Base-by-base conservation (phyloP, 2,888 invertebrate genomes). In the Muscina levida region DNA sequence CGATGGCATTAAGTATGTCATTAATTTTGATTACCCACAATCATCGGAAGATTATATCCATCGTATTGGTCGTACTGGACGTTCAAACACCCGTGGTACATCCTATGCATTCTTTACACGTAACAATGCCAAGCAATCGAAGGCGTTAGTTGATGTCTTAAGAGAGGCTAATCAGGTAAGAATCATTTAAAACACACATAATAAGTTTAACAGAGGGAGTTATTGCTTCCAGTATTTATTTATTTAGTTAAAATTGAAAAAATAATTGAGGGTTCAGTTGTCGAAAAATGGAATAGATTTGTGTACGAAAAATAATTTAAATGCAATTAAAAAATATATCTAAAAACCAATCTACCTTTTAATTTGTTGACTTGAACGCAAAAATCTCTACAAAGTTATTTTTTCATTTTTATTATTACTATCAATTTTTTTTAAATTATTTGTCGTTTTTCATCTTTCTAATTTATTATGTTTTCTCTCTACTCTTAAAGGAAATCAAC, bases 1-100 rank as follows among this genome's bases (percentile, higher is more conserved):
- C 88, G 97, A 97, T 90, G 97, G 97, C 89, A 97, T 98, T 88
- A 97, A 97, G 92, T 97, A 95, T 92, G 98, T 98, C 84, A 96
- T 98, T 90, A 98, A 98, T 92, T 97, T 95, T 92, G 98, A 98
- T 92, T 98, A 97, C 91, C 98, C 98, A 74, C 96, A 96, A 91
- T 97, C 96, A 79, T 97, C 97, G 72, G 98, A 98, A 91, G 97
- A 98, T 91, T 98, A 98, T 90, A 97, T 98, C 87, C 98, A 98
- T 91, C 94, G 98, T 83, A 98, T 98, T 91, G 98, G 98, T 77
- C 94, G 98, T 87, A 98, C 98, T 51, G 98, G 97, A 70, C 93
- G 98, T 70, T 95, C 95, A 53, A 94, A 95, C 89, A 93, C 95
- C 85, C 96, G 95, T 85, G 97, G 97, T 85, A 97, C 97, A 81